Base-by-base conservation (phyloP, 1,140 invertebrate genomes). In the Carcinoscorpius rotundicauda region DNA sequence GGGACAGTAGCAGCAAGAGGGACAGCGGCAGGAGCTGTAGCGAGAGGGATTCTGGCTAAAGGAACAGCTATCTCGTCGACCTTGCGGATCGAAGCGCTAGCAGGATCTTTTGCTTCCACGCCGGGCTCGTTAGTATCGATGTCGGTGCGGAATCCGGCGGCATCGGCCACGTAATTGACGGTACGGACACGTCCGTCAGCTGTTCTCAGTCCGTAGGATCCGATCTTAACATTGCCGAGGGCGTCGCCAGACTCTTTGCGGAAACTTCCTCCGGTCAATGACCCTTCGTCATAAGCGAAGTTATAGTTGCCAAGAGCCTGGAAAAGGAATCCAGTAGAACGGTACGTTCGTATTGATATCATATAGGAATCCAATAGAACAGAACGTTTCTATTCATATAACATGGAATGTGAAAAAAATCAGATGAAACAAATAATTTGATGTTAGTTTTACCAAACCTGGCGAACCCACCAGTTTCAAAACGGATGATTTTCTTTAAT, bases 271-370 rank as follows among this genome's bases (percentile, higher is more conserved):
- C 66, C 66, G 3, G 70, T 70, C 49, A 66, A 52, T 9, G 59
- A 56, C 49, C 68, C 66, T 10, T 71, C 70, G 52, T 71, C 69
- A 61, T 71, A 71, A 0, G 69, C 70, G 48, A 70, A 63, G 29
- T 70, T 64, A 53, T 71, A 71, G 49, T 71, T 70, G 48, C 70
- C 70, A 4, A 11, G 4, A 4, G 49, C 62, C 66, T 67, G 10
- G 4, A 57, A 58, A n/a, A 61, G 10, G 29, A n/a, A n/a, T n/a
- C n/a, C n/a, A n/a, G n/a, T n/a, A n/a, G n/a, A 29, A 29, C 29
- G 29, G 29, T 29, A 29, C 29, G 29, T 29, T 29, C 29, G 29
- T 29, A 29, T 29, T 29, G 0, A 29, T 29, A 29, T 29, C 29
- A 29, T 29, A 29, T 29, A 29, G 29, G 29, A 29, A 29, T 29